Conservation (phyloP, 2,797 vertebrate genomes). For the Nyctalus aviator region DNA sequence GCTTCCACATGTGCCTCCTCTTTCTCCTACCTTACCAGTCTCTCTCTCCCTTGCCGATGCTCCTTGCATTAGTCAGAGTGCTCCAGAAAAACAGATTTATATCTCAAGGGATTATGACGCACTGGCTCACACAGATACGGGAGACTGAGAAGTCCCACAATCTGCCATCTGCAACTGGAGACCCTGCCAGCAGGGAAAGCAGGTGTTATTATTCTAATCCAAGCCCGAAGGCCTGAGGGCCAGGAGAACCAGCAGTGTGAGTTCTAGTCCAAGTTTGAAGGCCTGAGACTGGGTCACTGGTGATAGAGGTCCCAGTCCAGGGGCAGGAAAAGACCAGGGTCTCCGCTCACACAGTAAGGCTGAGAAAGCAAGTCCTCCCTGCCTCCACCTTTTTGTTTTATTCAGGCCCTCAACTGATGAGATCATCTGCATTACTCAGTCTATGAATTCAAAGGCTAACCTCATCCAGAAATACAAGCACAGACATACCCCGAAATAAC, state of each 20-base stretch:
- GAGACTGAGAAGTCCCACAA: background rate
- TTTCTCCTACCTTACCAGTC: background rate
- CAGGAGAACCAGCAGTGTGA: background rate
- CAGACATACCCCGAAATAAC: background rate
- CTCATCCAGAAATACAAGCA: background rate
- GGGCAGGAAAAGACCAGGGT: background rate
- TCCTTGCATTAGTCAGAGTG: background rate
- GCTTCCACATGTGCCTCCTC: background rate
- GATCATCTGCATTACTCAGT: background rate
- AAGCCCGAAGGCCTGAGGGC: background rate
- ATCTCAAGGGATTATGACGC: background rate
- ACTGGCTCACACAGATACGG: background rate
- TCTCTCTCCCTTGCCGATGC: background rate
- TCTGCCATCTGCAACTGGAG: background rate
- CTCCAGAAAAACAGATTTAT: background rate
- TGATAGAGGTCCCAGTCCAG: background rate
- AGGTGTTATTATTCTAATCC: background rate
- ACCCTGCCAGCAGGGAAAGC: background rate
- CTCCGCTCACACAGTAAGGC: background rate
- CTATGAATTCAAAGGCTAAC: background rate
- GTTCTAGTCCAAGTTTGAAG: background rate
- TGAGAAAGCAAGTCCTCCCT: background rate
- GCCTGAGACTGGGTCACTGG: background rate
- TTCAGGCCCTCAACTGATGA: background rate
- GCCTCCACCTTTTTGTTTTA: background rate